These are phyloP conservation scores for Spodoptera littoralis DNA, from an alignment of 2,888 invertebrate genomes.

Conservation along the genomic window DNA sequence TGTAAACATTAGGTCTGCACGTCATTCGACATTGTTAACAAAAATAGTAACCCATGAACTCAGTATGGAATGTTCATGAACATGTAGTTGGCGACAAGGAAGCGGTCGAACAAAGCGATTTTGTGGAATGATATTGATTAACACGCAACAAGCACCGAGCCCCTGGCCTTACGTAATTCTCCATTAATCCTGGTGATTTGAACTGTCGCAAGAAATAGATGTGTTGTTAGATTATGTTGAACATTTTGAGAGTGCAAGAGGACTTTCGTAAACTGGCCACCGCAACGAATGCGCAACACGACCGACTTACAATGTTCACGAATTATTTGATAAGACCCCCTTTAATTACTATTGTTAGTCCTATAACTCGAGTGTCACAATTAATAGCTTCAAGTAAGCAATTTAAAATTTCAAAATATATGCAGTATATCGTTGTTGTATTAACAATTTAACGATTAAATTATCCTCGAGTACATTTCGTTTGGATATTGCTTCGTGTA, in stretches of 20 bases:
- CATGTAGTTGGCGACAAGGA: constrained; percentile 8
- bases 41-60: constrained; percentile 57
- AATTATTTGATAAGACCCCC: constrained; percentile 66
- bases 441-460: too few species aligned
- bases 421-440: too few species aligned
- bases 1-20: constrained; percentile 55
- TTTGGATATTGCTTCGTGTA: too few species aligned
- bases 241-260: constrained; percentile 54
- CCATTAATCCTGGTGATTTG: constrained; percentile 49
- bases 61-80: constrained; percentile 13
- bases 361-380: constrained; percentile 39
- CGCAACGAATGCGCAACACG: constrained; percentile 56
- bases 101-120: constrained; percentile 19
- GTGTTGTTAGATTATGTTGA: constrained; percentile 57
- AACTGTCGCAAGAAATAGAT: constrained; percentile 56
- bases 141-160: constrained; percentile 11
- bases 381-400: constrained; percentile 8
- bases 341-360: constrained; percentile 53
- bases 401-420: neutral
- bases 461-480: too few species aligned
- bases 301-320: constrained; percentile 63
- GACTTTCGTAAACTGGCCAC: constrained; percentile 60
- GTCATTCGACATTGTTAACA: constrained; percentile 52
- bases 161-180: constrained; percentile 38
- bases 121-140: constrained; percentile 21